Percentiles rank a stretch among this genome's conserved stretches.
Conservation (phyloP, 2,888 invertebrate species). For the Chrysodeixis includens region DNA sequence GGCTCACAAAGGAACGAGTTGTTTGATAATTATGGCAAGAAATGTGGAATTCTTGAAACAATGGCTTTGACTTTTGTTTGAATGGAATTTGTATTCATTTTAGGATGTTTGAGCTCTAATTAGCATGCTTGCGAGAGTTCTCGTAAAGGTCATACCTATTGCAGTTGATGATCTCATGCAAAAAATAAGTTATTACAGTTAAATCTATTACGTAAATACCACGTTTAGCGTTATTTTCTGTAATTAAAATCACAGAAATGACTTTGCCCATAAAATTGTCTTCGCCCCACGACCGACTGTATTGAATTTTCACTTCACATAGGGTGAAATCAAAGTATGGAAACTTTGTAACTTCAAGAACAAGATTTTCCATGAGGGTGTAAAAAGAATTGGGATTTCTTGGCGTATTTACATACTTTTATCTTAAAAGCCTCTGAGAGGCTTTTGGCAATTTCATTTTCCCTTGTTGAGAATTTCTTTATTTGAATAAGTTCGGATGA, state of each 20-base stretch:
- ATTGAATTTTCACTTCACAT: not conserved
- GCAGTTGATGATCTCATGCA: not conserved
- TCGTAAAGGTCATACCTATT: not conserved
- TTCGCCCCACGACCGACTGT: too few species aligned
- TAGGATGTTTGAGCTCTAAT: constrained; percentile 23
- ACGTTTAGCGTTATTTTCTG: too few species aligned
- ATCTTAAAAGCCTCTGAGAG: constrained; percentile 11
- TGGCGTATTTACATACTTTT: constrained; percentile 33
- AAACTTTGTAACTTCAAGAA: not conserved
- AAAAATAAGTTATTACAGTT: not conserved
- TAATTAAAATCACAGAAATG: not conserved
- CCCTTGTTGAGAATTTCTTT: not conserved
- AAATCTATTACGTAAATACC: not conserved
- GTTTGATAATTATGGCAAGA: constrained; percentile 45
- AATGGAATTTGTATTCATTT: constrained; percentile 28
- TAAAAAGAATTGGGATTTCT: constrained; percentile 11
- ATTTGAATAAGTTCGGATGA: not conserved
- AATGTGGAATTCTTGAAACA: constrained; percentile 55
- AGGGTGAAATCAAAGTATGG: constrained; percentile 9
- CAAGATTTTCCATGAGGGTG: constrained; percentile 12
- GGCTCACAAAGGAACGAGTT: constrained; percentile 63
- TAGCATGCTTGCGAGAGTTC: constrained; percentile 16
- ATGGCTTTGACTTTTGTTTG: constrained; percentile 30
- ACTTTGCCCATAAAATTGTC: not conserved
- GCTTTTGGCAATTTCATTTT: not conserved